Conservation (phyloP, 2,888 invertebrate species). For the Ornithoptera priamus region DNA sequence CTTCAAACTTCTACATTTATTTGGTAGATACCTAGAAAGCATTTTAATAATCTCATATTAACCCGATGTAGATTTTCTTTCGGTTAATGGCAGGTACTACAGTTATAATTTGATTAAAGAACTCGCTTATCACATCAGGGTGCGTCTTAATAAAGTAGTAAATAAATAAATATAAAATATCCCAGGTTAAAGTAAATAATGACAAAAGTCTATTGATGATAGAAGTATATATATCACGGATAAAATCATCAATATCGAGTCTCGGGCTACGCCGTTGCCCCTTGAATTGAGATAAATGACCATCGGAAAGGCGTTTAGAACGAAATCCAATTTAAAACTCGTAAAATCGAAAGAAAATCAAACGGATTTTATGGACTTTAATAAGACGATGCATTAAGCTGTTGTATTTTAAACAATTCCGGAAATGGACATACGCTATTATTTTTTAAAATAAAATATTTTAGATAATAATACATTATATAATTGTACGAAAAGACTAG, state of each 20-base stretch:
- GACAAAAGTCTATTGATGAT: not conserved
- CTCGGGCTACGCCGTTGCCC: constrained; percentile 38
- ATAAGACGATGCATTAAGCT: not conserved
- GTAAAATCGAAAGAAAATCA: constrained; percentile 7
- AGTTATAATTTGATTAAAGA: too few species aligned
- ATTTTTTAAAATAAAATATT: too few species aligned
- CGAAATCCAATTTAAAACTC: constrained; percentile 38
- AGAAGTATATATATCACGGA: not conserved
- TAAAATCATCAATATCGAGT: constrained; percentile 14
- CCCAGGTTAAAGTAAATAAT: not conserved
- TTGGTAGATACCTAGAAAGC: too few species aligned
- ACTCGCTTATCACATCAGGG: too few species aligned
- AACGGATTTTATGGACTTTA: not conserved
- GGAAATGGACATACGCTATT: not conserved
- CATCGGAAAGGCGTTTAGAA: constrained; percentile 60
- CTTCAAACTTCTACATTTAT: too few species aligned
- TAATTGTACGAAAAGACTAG: too few species aligned
- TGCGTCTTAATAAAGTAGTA: too few species aligned
- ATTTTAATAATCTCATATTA: too few species aligned
- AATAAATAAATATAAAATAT: too few species aligned
- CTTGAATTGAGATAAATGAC: constrained; percentile 68
- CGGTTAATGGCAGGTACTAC: too few species aligned
- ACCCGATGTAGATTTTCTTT: too few species aligned
- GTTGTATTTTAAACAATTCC: not conserved
- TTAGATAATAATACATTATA: not conserved